These are phyloP conservation scores for Dryadula phaetusa DNA, from an alignment of 2,888 invertebrate genomes.

Conservation along the genomic window DNA sequence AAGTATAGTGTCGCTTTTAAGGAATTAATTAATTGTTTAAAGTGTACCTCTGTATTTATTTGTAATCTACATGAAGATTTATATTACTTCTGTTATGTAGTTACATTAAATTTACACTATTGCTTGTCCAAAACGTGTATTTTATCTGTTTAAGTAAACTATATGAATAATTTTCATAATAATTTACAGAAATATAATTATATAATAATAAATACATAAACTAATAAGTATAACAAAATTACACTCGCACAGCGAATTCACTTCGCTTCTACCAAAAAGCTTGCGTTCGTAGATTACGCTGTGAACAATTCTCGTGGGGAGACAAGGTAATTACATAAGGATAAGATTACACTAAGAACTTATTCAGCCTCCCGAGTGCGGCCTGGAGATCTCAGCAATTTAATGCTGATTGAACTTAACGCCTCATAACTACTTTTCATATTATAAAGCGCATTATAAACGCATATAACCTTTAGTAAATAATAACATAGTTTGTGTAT, in stretches of 20 bases:
- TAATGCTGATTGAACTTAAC: constrained; percentile 28
- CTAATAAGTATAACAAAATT: not conserved
- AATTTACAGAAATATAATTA: too few species aligned
- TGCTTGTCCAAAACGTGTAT: too few species aligned
- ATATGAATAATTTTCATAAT: too few species aligned
- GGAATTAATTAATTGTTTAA: too few species aligned
- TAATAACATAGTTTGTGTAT: too few species aligned
- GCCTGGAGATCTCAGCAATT: constrained; percentile 20
- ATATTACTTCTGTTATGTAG: too few species aligned
- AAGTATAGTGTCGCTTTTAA: too few species aligned
- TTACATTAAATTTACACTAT: too few species aligned
- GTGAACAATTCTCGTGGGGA: constrained; percentile 24
- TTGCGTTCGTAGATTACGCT: constrained; percentile 16
- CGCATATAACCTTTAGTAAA: too few species aligned
- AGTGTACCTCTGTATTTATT: too few species aligned
- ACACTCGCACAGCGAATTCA: not conserved
- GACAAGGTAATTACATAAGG: constrained; percentile 35
- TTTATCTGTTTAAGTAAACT: too few species aligned
- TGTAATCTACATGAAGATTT: too few species aligned
- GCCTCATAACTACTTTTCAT: not conserved
- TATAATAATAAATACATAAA: not conserved
- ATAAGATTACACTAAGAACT: constrained; percentile 30
- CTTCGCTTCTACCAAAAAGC: constrained; percentile 1
- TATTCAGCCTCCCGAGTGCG: not conserved
- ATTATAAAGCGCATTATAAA: not conserved